Conservation (phyloP, 2,113 vertebrate species). For the Sus scrofa region DNA sequence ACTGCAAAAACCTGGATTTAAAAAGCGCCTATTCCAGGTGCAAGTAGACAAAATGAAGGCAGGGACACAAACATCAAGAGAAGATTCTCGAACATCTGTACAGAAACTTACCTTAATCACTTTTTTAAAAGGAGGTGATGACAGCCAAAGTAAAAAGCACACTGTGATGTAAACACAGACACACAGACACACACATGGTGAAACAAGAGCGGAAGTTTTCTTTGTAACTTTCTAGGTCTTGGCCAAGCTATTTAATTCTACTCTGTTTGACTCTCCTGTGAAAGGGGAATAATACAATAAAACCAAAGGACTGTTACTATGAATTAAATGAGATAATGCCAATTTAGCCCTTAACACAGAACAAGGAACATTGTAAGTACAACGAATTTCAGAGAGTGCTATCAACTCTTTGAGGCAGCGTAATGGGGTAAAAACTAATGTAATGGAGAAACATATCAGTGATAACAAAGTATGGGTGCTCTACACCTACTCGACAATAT, state of each 20-base stretch:
- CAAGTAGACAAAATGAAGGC: not conserved
- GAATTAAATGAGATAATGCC: not conserved
- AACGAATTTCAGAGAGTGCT: not conserved
- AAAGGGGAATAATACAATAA: not conserved
- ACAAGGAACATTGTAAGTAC: not conserved
- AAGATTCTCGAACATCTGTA: not conserved
- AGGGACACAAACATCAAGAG: not conserved
- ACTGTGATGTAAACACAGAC: not conserved
- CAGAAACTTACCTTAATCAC: not conserved
- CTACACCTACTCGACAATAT: not conserved
- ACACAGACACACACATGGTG: not conserved
- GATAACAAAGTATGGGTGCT: not conserved
- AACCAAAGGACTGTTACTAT: not conserved
- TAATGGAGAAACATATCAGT: not conserved
- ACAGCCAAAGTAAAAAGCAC: not conserved
- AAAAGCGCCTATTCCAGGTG: not conserved
- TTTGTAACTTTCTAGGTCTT: not conserved
- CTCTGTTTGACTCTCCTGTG: not conserved
- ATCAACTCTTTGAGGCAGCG: not conserved
- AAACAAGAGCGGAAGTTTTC: not conserved
- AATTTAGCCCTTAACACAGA: not conserved
- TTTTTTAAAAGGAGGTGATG: not conserved
- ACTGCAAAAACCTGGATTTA: not conserved
- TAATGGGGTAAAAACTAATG: not conserved
- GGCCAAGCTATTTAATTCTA: not conserved